These are phyloP conservation scores for Coremacera marginata DNA, from an alignment of 2,888 invertebrate species.

Conservation along the genomic window DNA sequence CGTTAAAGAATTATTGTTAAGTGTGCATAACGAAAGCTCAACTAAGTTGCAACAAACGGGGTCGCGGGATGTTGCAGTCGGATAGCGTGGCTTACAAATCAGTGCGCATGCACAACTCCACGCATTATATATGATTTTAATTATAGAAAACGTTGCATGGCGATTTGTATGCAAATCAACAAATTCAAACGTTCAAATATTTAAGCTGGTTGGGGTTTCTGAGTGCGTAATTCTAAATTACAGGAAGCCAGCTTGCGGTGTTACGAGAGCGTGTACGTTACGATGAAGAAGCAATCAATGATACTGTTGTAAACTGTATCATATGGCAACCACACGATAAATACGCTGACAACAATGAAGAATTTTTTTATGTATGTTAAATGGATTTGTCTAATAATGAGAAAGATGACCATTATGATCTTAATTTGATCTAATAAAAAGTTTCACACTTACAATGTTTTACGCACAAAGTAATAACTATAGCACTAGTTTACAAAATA, in stretches of 20 bases:
- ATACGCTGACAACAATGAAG: too few relatives aligned
- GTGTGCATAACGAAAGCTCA: neutral
- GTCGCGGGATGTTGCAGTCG: neutral
- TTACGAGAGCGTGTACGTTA: neutral
- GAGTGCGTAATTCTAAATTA: neutral
- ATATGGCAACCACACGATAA: too few relatives aligned
- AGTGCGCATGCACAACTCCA: constrained; percentile 13
- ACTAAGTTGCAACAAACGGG: neutral
- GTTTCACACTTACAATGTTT: too few relatives aligned
- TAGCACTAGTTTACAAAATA: too few relatives aligned
- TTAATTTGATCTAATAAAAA: too few relatives aligned
- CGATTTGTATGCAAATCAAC: neutral
- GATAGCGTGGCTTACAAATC: neutral
- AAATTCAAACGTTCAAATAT: neutral
- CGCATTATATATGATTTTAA: constrained; percentile 25
- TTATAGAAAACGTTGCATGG: constrained; percentile 4
- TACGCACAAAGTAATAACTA: too few relatives aligned
- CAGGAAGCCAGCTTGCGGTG: neutral
- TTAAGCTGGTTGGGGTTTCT: neutral
- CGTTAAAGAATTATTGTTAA: neutral
- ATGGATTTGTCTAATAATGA: too few relatives aligned
- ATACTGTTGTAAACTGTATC: too few relatives aligned
- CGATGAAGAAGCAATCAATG: neutral
- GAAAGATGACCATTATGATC: too few relatives aligned
- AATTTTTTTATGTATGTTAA: too few relatives aligned